Evolutionary conservation across 92 coral and sea anemone species (phyloP).

Genomic region (Muricea muricata): DNA sequence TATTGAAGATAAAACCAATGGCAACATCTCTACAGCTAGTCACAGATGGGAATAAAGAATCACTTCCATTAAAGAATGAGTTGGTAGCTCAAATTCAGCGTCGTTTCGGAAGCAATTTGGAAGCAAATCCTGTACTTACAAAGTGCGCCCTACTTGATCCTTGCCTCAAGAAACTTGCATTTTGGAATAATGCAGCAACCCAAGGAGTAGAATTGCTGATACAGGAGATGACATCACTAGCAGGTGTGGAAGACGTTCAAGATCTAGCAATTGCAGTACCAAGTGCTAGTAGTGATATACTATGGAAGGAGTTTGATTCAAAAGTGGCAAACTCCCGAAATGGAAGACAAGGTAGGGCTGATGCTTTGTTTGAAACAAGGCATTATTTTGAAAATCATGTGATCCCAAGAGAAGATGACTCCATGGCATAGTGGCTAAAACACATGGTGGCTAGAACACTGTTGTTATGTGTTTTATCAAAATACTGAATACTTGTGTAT

Average conservation of each 20-base stretch:
- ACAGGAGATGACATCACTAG: slow-evolving; percentile 27
- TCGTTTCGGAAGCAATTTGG: slow-evolving; percentile 17
- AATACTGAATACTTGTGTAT: not conserved
- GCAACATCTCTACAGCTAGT: slow-evolving; percentile 43
- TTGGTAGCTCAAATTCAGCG: slow-evolving; percentile 44
- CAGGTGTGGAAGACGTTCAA: not conserved
- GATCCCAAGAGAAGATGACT: slow-evolving; percentile 12
- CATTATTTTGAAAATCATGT: slow-evolving; percentile 20
- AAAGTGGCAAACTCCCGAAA: slow-evolving; percentile 38
- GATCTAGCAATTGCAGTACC: not conserved
- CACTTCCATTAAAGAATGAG: slow-evolving; percentile 17
- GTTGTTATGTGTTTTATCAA: not conserved
- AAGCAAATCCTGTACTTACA: slow-evolving; percentile 17
- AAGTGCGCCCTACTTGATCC: slow-evolving; percentile 58
- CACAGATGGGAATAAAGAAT: not conserved
- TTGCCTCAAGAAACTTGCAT: slow-evolving; percentile 55
- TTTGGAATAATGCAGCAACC: slow-evolving; percentile 15
- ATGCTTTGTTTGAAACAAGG: slow-evolving; percentile 14
- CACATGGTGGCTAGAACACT: slow-evolving; percentile 3
- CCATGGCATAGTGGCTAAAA: too few species aligned
- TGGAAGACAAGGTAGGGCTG: slow-evolving; percentile 27
- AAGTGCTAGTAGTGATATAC: not conserved
- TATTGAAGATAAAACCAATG: slow-evolving; percentile 40
- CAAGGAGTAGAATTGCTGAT: slow-evolving; percentile 31
- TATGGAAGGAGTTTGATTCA: slow-evolving; percentile 51